Percentiles rank a stretch among this genome's conserved stretches.
Evolutionary conservation across 2,888 invertebrate species (phyloP).

Genomic region (Harpalus rubripes): DNA sequence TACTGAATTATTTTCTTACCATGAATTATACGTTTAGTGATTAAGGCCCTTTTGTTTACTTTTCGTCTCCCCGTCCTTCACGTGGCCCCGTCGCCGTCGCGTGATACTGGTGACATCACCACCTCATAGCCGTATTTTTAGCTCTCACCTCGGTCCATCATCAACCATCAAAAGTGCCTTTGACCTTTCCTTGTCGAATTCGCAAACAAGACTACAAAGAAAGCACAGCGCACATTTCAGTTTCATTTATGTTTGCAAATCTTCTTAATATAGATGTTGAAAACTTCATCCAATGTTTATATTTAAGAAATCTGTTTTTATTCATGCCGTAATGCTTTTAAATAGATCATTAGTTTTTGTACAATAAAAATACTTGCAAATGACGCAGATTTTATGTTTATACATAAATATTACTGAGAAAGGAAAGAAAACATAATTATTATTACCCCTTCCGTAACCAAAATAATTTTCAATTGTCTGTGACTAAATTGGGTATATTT

Average conservation of each 20-base stretch:
- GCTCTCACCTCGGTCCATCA: background rate
- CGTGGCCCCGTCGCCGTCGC: background rate
- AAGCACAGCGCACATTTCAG: background rate
- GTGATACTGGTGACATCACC: slow-evolving; percentile 4
- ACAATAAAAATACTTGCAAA: background rate
- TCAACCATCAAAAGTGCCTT: slow-evolving; percentile 1
- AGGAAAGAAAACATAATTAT: too few species aligned
- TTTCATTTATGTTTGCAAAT: background rate
- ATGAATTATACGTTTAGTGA: too few species aligned
- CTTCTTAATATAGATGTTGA: background rate
- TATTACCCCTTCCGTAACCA: too few species aligned
- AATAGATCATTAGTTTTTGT: background rate
- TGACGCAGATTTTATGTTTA: slow-evolving; percentile 1
- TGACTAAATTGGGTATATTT: too few species aligned
- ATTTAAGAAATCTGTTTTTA: background rate
- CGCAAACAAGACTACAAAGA: background rate
- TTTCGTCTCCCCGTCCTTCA: background rate
- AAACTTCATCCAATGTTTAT: slow-evolving; percentile 6
- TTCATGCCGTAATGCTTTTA: slow-evolving; percentile 22
- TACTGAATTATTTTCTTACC: too few species aligned
- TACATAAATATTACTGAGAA: too few species aligned
- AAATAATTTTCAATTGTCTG: too few species aligned
- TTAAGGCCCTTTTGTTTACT: background rate
- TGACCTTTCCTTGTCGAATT: background rate
- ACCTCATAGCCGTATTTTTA: slow-evolving; percentile 2